Conservation (phyloP, 2,888 invertebrate genomes). For the Chouioia cunea region DNA sequence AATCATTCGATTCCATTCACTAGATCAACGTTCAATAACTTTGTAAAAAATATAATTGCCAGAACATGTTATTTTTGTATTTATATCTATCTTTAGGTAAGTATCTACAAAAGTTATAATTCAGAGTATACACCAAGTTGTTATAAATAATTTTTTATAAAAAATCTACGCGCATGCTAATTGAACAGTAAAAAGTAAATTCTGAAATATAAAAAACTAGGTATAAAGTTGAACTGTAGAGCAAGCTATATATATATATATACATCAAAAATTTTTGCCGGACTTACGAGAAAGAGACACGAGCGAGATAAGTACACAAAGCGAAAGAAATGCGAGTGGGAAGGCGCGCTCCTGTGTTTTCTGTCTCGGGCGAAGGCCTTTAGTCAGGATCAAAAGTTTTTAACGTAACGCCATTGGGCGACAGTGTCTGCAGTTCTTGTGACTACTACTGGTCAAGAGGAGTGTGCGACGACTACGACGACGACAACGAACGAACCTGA, state of each 20-base stretch:
- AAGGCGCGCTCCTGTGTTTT: no score
- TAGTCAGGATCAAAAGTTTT: constrained; percentile 42
- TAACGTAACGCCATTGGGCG: constrained; percentile 8
- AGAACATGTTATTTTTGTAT: not conserved
- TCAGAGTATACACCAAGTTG: no score
- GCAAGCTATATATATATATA: no score
- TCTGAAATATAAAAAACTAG: no score
- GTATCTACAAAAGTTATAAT: not conserved
- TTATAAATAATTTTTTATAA: no score
- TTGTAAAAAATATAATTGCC: not conserved
- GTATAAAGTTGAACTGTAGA: no score
- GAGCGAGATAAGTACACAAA: constrained; percentile 17
- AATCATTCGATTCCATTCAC: constrained; percentile 5
- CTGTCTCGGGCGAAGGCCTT: constrained; percentile 17
- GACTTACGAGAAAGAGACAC: no score
- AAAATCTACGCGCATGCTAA: no score
- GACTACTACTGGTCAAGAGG: not conserved
- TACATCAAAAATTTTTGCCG: no score
- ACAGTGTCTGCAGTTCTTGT: constrained; percentile 39
- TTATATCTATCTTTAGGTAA: constrained; percentile 3
- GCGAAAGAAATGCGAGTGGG: constrained; percentile 23
- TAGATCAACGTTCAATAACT: not conserved
- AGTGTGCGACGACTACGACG: not conserved
- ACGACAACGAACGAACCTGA: constrained; percentile 12
- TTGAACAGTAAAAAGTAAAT: no score